Base-by-base conservation (phyloP, 2,888 invertebrate genomes). In the Netelia fuscicornis region DNA sequence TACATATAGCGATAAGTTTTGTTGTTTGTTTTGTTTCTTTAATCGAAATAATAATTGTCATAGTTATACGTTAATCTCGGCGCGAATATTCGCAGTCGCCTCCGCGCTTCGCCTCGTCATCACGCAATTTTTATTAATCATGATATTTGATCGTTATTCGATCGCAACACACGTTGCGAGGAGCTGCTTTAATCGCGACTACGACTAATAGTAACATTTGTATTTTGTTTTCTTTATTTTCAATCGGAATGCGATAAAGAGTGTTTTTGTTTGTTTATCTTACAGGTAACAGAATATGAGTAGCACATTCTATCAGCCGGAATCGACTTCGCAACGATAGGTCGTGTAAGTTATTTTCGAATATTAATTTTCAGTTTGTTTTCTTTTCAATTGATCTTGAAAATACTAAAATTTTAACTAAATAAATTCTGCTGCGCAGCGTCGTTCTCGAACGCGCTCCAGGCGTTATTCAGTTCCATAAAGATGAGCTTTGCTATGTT, bases 401-500 rank as follows among this genome's bases (percentile, higher is more conserved):
- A 42, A 67, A 64, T n/a, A 78, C 84, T 90, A 89, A 76, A 91
- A 91, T 93, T 80, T 80, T 94, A 94, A 89, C 93, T 94, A 94
- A 96, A 96, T 94, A 96, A 94, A 91, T 97, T 97, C 93, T 97
- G 97, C 92, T 97, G 97, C 87, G 97, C 96, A 83, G 96, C 95
- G 94, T 98, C 97, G 92, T 96, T 97, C 93, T 98, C 98, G 94
- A 99, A 99, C 93, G 99, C 98, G 90, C 97, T 97, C 99, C 99
- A 99, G 23, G 99, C 99, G 93, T 99, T 99, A 94, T 99, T 99
- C 88, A 99, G 95, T 94, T 99, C 99, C 96, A 99, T 98, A 94
- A 99, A 99, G 92, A 99, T 98, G 93, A 99, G 95, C 94, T 98
- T 98, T 9, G 99, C 99, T 90, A 99, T 95, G 89, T 97, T 96